Base-by-base conservation (phyloP, 2,113 vertebrate species). In the Microtus pennsylvanicus region DNA sequence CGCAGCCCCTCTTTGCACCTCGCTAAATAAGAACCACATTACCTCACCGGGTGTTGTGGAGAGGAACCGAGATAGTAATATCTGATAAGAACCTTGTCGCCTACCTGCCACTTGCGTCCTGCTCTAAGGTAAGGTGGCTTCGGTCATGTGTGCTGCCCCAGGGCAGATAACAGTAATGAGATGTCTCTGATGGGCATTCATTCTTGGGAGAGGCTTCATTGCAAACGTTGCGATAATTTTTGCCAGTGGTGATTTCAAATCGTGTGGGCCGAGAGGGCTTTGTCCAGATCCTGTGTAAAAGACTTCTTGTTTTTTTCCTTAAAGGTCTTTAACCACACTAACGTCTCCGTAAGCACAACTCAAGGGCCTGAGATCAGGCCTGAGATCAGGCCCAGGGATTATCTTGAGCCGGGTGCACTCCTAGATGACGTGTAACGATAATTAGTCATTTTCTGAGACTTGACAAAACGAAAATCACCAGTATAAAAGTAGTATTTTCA, bases 11-110 rank as follows among this genome's bases (percentile, higher is more conserved):
- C 5, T 61, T 67, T 88, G 81, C 21, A 21, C 13, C 50, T 33
- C 38, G 42, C 55, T 93, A 94, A 93, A 42, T 93, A 92, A 94
- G 50, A 50, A 83, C 33, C 72, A 14, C 22, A 81, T 90, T 81
- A 16, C 28, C 76, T 92, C 87, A 69, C 4, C 55, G n/a, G 61
- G 33, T 82, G 61, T 75, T 74, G 65, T 90, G 81, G 91, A 90
- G 92, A 93, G 74, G 42, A 92, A 85, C 63, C 19, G 13, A 91
- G 52, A 45, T 80, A 78, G 38, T 16, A 65, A 45, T 10, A 86
- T 55, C 76, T 72, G 76, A 69, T 82, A 93, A 78, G 19, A 21
- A 70, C 24, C 28, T 82, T 69, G 75, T 89, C 77, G 91, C 58
- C 4, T 26, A 81, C 35, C 82, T 96, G 65, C 74, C 77, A 85